Base-by-base conservation (phyloP, 2,888 invertebrate genomes). In the Keiferia lycopersicella region DNA sequence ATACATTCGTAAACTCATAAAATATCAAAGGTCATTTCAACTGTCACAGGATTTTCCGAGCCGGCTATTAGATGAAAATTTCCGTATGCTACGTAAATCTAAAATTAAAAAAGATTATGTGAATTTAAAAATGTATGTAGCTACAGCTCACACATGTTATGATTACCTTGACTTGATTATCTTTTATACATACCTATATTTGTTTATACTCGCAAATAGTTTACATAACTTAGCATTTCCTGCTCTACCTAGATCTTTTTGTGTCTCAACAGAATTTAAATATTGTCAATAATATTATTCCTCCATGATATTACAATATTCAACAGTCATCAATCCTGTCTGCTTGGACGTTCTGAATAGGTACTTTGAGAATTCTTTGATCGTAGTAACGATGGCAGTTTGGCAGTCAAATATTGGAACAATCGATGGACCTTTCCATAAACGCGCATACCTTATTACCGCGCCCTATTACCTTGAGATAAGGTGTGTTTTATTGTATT, bases 341-440 rank as follows among this genome's bases (percentile, higher is more conserved):
- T 38, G 39, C 38, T 39, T 2, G 16, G 57, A 58, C 58, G 58
- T 45, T 45, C n/a, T 45, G n/a, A n/a, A n/a, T n/a, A n/a, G n/a
- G n/a, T n/a, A n/a, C n/a, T n/a, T n/a, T n/a, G 8, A 11, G 60
- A 60, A 60, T 60, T 26, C n/a, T 26, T 60, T 60, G 20, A n/a
- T 26, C 10, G 45, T 12, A n/a, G n/a, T n/a, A n/a, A 12, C 34
- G 34, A 34, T 59, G 20, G n/a, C n/a, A 45, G 45, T n/a, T n/a
- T 26, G 26, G 10, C 39, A 60, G 26, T 60, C 60, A 45, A 45
- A 45, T 59, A 41, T 16, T 26, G 4, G 16, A 22, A 26, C 60
- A 45, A 45, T 60, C 20, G 45, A 26, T 8, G 12, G 10, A 22
- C 34, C 26, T 26, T 45, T n/a, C 26, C 45, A 45, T 60, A 60